These are phyloP conservation scores for Hippopotamus amphibius DNA, from an alignment of 2,113 vertebrate genomes.

Conservation along the genomic window DNA sequence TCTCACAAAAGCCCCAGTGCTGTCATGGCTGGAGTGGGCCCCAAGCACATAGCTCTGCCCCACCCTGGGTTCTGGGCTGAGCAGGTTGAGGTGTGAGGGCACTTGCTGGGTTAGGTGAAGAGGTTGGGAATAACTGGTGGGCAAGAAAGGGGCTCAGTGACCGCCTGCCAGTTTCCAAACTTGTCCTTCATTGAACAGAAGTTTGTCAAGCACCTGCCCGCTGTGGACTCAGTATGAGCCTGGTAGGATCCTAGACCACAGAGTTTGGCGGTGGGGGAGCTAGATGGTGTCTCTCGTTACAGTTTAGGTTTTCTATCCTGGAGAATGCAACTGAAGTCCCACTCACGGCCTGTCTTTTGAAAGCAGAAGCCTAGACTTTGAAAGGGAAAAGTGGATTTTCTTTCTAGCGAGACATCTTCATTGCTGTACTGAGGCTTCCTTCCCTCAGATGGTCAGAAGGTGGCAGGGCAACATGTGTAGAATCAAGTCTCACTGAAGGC, in stretches of 20 bases:
- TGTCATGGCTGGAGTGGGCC: background rate
- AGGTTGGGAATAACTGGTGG: background rate
- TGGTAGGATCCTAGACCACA: background rate
- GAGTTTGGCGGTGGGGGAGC: background rate
- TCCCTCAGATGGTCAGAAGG: background rate
- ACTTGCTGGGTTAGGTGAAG: background rate
- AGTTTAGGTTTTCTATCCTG: background rate
- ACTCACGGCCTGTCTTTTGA: background rate
- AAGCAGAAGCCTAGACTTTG: background rate
- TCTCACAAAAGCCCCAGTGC: background rate
- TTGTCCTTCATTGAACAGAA: background rate
- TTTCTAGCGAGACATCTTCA: background rate
- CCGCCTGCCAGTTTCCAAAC: background rate
- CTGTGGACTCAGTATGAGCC: background rate
- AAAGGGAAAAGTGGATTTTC: background rate
- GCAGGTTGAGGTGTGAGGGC: background rate
- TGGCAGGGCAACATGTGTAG: background rate
- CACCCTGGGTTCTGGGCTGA: background rate
- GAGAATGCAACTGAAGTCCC: background rate
- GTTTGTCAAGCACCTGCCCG: background rate
- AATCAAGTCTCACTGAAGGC: background rate
- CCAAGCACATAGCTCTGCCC: background rate
- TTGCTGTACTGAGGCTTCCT: background rate
- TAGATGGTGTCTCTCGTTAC: background rate
- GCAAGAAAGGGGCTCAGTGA: background rate